A percentile compares a stretch with the other conserved stretches of the same genome.
phyloP scores from a whole-genome alignment of 1,140 invertebrate genomes.

The Oryctes rhinoceros region DNA sequence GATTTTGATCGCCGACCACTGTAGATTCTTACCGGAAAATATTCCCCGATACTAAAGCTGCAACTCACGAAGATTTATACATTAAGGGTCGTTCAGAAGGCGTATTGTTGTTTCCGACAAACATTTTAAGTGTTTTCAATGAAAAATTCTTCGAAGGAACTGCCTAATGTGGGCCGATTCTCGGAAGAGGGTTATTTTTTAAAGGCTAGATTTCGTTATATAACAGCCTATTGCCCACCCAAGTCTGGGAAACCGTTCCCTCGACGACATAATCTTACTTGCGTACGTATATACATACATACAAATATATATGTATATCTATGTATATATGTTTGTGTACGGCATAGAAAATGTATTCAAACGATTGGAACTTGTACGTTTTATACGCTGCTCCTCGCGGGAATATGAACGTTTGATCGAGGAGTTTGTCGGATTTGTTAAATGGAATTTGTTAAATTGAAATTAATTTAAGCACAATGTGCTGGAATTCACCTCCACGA shows the following conservation, averaged over 20 bases:
- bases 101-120: conserved; percentile 38
- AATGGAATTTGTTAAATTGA: no score
- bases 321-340: no score
- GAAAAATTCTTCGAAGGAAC: conserved; percentile 35
- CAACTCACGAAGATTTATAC: conserved; percentile 34
- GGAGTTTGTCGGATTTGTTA: no score
- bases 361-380: no score
- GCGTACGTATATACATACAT: neutral
- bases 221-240: conserved; percentile 24
- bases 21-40: conserved; percentile 23
- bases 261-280: conserved; percentile 3
- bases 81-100: conserved; percentile 21
- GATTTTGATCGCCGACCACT: no score
- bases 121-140: conserved; percentile 40
- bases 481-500: no score
- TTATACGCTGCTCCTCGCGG: no score
- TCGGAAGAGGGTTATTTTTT: conserved; percentile 40
- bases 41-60: conserved; percentile 4
- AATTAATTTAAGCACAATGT: no score
- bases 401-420: no score
- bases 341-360: no score
- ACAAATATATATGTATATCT: neutral
- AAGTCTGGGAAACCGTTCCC: conserved; percentile 33
- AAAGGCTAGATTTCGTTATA: conserved; percentile 38
- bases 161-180: conserved; percentile 39